Base-by-base conservation (phyloP, 2,888 invertebrate genomes). In the Monochamus alternatus region DNA sequence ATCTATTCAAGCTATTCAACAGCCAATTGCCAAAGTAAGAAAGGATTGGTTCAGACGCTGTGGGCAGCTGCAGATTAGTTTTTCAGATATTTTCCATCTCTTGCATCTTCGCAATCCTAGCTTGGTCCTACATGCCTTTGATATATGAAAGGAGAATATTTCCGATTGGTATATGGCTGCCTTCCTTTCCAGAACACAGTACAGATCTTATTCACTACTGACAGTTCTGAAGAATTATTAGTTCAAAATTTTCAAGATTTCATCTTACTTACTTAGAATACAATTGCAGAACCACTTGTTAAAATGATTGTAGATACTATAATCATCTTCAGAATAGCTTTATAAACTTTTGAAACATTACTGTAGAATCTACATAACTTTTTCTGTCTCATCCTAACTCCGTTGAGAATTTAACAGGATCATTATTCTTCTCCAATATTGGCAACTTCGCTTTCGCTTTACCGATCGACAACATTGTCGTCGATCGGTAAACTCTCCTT, bases 151-250 rank as follows among this genome's bases (percentile, higher is more conserved):
- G 7, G 3, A 31, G 55, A n/a, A n/a, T 2, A n/a, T 38, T 66
- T 3, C 31, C 38, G 0, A 9, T 66, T 12, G 52, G 32, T n/a
- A n/a, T 66, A 12, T 66, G 66, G 66, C 8, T 66, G 55, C 66
- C 66, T 1, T 5, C n/a, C 55, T 3, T 14, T 52, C 32, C 32
- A 66, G n/a, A 12, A 66, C 14, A 32, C 12, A 0, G 32, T 1
- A 10, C 68, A 75, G 80, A 66, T 81, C 83, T 4, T 83, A 83
- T 66, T 82, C 83, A 30, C 66, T 83, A 22, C 70, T 82, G 62
- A 82, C 83, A 14, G 81, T 83, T 14, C 62, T 81, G 65, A 75
- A 77, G 58, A 80, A 77, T 73, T 78, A 77, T 74, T 55, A 65
- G 70, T 43, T 10, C 38, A 38, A 10, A 59, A 31, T 30, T n/a